Percentiles rank a stretch among this genome's conserved stretches.
Conservation (phyloP, 2,113 vertebrate species). For the Hystrix cristata region DNA sequence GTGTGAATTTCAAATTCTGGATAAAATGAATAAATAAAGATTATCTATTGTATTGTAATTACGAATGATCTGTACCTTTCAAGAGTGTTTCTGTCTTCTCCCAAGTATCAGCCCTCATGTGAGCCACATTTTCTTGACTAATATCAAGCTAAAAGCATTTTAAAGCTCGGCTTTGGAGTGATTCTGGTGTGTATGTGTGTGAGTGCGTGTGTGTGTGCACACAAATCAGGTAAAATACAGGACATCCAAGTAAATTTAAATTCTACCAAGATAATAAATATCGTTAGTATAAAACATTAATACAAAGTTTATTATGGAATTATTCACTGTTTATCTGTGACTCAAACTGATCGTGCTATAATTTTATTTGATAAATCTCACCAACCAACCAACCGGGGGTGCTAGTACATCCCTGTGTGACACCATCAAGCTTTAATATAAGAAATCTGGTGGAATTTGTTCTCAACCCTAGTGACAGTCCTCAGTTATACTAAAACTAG, state of each 20-base stretch:
- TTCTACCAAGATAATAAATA: not conserved
- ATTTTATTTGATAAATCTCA: not conserved
- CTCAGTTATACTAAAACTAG: not conserved
- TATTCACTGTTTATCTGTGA: slow-evolving; percentile 12
- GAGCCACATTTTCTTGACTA: not conserved
- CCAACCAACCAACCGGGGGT: not conserved
- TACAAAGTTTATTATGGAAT: not conserved
- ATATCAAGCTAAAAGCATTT: not conserved
- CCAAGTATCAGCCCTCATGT: not conserved
- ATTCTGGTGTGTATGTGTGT: not conserved
- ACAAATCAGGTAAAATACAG: not conserved
- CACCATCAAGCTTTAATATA: not conserved
- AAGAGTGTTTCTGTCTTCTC: not conserved
- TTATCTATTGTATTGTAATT: not conserved
- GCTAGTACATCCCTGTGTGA: not conserved
- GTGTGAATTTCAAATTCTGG: not conserved
- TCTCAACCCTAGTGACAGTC: not conserved
- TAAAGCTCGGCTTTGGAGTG: not conserved
- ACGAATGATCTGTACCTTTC: not conserved
- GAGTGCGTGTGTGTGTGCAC: rapidly evolving
- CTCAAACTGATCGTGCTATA: not conserved
- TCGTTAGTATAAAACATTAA: not conserved
- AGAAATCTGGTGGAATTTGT: not conserved
- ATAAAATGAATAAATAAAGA: not conserved
- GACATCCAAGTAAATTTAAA: not conserved